Conservation (phyloP, 2,797 vertebrate species). For the Diplodus puntazzo region DNA sequence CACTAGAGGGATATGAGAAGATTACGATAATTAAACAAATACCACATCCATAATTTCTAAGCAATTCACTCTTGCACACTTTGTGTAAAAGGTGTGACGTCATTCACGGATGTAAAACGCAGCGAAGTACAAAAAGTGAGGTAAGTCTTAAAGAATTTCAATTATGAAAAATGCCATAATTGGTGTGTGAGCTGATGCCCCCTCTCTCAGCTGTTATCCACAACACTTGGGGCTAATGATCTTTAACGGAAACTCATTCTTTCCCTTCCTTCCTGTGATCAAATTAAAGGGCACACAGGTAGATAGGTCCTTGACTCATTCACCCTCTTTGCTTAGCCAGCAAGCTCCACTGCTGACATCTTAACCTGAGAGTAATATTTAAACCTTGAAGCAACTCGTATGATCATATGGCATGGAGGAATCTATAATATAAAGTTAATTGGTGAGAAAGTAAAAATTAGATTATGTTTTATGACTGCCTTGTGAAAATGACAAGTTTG, state of each 20-base stretch:
- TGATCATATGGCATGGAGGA: conserved; percentile 73
- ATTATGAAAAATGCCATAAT: conserved; percentile 45
- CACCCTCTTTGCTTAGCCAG: conserved; percentile 26
- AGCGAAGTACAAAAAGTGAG: background rate
- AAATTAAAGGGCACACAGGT: conserved; percentile 55
- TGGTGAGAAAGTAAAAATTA: conserved; percentile 80
- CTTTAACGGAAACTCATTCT: conserved; percentile 36
- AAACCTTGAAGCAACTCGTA: conserved; percentile 71
- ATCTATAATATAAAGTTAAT: conserved; percentile 82
- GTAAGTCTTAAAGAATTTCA: conserved; percentile 28
- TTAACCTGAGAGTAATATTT: conserved; percentile 64
- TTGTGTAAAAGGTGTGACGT: background rate
- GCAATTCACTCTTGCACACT: background rate
- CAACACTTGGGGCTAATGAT: conserved; percentile 35
- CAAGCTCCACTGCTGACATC: conserved; percentile 53
- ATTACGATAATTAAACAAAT: background rate
- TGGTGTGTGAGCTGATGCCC: conserved; percentile 23
- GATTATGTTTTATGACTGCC: conserved; percentile 80
- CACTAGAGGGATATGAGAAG: background rate
- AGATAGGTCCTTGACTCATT: conserved; percentile 21
- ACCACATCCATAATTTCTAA: background rate
- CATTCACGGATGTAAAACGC: background rate
- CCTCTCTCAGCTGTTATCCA: conserved; percentile 29
- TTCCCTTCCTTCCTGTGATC: conserved; percentile 45
- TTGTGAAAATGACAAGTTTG: conserved; percentile 84